phyloP scores from a whole-genome alignment of 2,113 vertebrate species.

The Trinectes maculatus region DNA sequence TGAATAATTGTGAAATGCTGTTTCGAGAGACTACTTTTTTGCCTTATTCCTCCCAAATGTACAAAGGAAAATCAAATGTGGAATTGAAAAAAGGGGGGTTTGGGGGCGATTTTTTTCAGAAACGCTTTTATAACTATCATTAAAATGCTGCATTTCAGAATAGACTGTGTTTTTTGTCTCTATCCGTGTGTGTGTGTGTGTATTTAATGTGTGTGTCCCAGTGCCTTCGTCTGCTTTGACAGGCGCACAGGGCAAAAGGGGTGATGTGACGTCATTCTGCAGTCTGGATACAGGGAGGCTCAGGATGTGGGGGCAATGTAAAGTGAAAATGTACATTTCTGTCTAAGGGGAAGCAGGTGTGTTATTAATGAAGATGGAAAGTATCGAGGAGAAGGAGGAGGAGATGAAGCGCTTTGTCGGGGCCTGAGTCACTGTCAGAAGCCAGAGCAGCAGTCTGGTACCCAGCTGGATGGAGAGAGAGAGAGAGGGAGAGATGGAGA shows the following conservation, averaged over 20 bases:
- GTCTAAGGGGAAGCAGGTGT: too few species aligned
- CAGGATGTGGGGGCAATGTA: neutral
- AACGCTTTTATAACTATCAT: conserved; percentile 82
- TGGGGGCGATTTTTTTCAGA: conserved; percentile 74
- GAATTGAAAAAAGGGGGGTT: conserved; percentile 1
- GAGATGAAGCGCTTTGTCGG: conserved; percentile 40
- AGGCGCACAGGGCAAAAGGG: conserved; percentile 27
- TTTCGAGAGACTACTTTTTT: conserved; percentile 75
- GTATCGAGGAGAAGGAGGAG: neutral
- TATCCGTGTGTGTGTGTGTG: conserved; percentile 2
- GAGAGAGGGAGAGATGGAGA: conserved; percentile 10
- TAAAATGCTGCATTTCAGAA: conserved; percentile 84
- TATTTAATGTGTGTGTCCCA: neutral
- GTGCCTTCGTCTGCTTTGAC: conserved; percentile 24
- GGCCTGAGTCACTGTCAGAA: conserved; percentile 63
- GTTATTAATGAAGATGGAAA: neutral
- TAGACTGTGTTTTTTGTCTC: neutral
- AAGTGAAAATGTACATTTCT: too few species aligned
- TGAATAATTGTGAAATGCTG: conserved; percentile 72
- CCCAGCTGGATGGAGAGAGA: conserved; percentile 39
- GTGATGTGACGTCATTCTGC: conserved; percentile 83
- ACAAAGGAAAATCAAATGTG: conserved; percentile 63
- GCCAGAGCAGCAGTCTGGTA: conserved; percentile 66
- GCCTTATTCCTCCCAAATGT: conserved; percentile 84
- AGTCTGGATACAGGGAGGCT: conserved; percentile 50